Evolutionary conservation across 2,888 invertebrate genomes (phyloP), one percentile per base, ranked within the genome.

Genomic region (Drosophila diplacantha): DNA sequence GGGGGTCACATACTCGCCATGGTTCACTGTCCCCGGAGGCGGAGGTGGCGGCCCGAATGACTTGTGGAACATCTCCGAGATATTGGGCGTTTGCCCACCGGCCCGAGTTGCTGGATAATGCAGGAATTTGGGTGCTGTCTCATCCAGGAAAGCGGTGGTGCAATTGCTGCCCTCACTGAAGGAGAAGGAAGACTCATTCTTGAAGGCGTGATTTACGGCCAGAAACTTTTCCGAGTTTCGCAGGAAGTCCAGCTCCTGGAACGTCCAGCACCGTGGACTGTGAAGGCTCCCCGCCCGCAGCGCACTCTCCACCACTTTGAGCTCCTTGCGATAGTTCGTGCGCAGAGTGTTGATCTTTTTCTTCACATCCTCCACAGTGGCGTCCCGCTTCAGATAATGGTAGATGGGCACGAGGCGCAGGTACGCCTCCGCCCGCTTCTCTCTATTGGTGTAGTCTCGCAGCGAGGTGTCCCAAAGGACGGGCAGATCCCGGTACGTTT

Each of bases 291-390:
- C 86, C 11, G 85, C 68, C 3, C 85, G 74, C 49, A 85, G 77
- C 0, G 86, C 84, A 24, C 80, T 80, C 67, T 86, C 86, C 16
- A 86, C 85, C 1, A 86, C 83, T 52, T 85, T 87, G 4, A 87
- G 66, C 39, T 87, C 87, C 59, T 87, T 87, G 26, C 87, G 85
- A 31, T 87, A 87, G 26, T 87, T 87, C 3, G 87, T 87, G 9
- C 87, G 78, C 66, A 87, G 63, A 0, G 87, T 87, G 56, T 87
- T 87, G 31, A 87, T 87, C 66, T 87, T 87, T 58, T 87, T 87
- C 56, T 87, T 87, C 1, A 87, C 87, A 60, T 87, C 87, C 58
- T 86, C 87, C 1, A 87, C 80, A 16, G 86, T 87, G n/a, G 86
- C 87, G 58, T 87, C 87, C 0, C 85, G 74, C 41, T 87, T 87